These are phyloP conservation scores for Pseudobourletiella spinata DNA, from an alignment of 1,140 invertebrate species.

Conservation along the genomic window DNA sequence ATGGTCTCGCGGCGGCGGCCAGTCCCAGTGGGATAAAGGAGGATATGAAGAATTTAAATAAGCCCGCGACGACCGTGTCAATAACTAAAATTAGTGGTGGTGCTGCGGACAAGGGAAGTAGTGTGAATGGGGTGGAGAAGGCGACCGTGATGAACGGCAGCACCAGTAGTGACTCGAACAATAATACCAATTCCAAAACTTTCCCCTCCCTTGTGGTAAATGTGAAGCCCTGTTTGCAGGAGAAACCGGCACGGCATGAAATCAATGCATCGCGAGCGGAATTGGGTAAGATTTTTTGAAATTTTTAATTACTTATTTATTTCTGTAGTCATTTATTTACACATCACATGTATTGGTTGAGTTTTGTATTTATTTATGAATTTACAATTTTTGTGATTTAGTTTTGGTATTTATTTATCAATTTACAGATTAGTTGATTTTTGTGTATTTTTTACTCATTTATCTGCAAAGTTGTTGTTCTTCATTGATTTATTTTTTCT, in stretches of 20 bases:
- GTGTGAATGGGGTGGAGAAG: background rate
- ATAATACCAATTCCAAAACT: conserved; percentile 64
- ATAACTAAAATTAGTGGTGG: background rate
- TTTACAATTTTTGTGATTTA: too few species aligned
- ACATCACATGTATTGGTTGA: too few species aligned
- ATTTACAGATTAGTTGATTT: too few species aligned
- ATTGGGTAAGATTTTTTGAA: conserved; percentile 45
- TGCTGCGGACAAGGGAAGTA: background rate
- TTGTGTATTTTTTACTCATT: too few species aligned
- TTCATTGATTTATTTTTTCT: too few species aligned
- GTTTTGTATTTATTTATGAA: too few species aligned
- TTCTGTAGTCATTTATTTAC: too few species aligned
- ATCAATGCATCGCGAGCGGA: conserved; percentile 44
- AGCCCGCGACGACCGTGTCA: background rate
- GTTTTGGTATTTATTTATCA: too few species aligned
- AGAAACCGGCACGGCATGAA: conserved; percentile 44
- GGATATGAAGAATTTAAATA: background rate
- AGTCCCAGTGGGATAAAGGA: background rate
- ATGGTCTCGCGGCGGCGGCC: background rate
- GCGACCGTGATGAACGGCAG: background rate
- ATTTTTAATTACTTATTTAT: too few species aligned
- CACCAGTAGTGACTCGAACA: conserved; percentile 15
- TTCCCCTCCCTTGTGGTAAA: conserved; percentile 73
- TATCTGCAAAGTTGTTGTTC: too few species aligned
- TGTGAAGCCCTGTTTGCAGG: conserved; percentile 61